Percentiles rank a stretch among this genome's conserved stretches.
phyloP scores from a whole-genome alignment of 2,113 vertebrate genomes.

The Psophia crepitans region DNA sequence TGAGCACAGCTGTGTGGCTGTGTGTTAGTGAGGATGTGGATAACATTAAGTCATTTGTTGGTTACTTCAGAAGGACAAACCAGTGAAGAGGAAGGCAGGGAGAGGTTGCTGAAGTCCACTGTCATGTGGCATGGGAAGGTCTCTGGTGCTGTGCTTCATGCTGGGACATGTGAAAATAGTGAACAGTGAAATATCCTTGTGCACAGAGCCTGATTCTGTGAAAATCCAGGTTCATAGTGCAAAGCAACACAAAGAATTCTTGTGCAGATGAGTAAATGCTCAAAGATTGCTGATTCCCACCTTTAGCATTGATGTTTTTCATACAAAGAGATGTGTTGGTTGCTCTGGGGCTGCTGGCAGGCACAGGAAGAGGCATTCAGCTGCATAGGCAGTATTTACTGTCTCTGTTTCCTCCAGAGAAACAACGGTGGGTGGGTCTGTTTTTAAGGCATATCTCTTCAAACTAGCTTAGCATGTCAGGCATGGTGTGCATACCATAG shows the following conservation, averaged over 20 bases:
- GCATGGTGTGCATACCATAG: not conserved
- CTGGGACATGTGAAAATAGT: not conserved
- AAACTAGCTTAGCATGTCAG: not conserved
- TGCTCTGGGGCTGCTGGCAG: not conserved
- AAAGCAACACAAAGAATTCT: not conserved
- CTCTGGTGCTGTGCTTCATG: not conserved
- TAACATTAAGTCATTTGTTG: not conserved
- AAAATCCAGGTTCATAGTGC: not conserved
- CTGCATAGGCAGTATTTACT: constrained; percentile 1
- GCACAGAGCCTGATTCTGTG: not conserved
- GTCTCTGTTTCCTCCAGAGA: not conserved
- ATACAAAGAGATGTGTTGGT: not conserved
- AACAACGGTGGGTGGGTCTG: not conserved
- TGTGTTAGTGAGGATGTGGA: too few species aligned
- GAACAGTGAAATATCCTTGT: not conserved
- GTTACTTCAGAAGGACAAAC: not conserved
- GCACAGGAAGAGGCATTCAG: not conserved
- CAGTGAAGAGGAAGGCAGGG: not conserved
- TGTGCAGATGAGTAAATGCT: not conserved
- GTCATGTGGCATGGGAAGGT: rapidly evolving
- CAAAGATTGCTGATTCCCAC: not conserved
- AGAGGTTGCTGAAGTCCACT: not conserved
- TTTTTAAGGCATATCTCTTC: not conserved
- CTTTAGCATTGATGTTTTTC: not conserved
- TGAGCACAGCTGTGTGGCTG: not conserved